phyloP scores from a whole-genome alignment of 2,113 vertebrate species.

The Megatriorchis doriae region DNA sequence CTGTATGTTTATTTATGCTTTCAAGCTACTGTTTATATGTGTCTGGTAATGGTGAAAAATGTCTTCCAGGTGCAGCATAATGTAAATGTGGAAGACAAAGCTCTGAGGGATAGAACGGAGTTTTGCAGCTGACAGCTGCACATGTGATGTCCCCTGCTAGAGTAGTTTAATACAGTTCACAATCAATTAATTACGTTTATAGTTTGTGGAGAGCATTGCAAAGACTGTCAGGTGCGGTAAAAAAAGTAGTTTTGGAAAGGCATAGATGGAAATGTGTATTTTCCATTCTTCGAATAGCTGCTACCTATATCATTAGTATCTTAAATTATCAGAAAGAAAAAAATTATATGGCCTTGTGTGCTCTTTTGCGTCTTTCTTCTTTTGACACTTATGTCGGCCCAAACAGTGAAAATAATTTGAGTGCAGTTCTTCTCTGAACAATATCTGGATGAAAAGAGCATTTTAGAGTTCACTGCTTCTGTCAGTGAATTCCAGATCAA shows the following conservation, averaged over 20 bases:
- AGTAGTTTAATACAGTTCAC: constrained; percentile 29
- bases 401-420: constrained; percentile 10
- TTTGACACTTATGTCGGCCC: constrained; percentile 1
- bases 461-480: background rate
- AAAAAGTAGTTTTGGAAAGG: background rate
- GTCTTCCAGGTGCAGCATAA: constrained; percentile 48
- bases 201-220: background rate
- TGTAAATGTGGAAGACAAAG: constrained; percentile 1
- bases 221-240: background rate
- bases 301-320: background rate
- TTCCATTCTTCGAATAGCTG: background rate
- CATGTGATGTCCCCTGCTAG: constrained; percentile 1
- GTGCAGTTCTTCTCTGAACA: background rate
- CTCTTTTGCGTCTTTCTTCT: background rate
- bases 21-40: background rate
- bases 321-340: background rate
- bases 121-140: constrained; percentile 52
- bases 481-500: constrained; percentile 15
- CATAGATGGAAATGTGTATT: background rate
- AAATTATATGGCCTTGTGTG: background rate
- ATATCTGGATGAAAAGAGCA: background rate
- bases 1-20: constrained; percentile 31
- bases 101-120: background rate
- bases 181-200: constrained; percentile 28
- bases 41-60: constrained; percentile 41